Conservation (phyloP, 2,797 vertebrate species). For the Enteromius treurensis region DNA sequence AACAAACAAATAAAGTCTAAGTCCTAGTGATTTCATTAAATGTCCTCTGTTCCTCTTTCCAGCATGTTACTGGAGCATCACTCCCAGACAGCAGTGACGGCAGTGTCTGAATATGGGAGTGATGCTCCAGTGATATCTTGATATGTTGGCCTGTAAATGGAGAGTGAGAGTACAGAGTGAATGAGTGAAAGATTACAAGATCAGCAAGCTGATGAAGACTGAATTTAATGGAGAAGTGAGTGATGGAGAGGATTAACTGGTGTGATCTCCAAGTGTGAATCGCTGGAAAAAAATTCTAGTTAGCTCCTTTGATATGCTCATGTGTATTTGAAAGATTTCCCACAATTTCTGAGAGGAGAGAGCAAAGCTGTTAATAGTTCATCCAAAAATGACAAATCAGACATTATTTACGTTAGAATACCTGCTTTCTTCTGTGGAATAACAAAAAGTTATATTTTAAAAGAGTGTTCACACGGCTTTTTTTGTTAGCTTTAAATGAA, state of each 20-base stretch:
- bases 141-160: not conserved
- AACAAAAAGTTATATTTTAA: not conserved
- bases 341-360: not conserved
- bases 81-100: not conserved
- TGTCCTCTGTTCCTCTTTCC: not conserved
- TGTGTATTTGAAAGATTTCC: slow-evolving; percentile 7
- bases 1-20: slow-evolving; percentile 5
- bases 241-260: slow-evolving; percentile 42
- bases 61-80: not conserved
- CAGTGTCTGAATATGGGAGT: not conserved
- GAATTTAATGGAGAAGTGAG: slow-evolving; percentile 56
- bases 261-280: slow-evolving; percentile 11
- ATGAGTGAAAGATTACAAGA: slow-evolving; percentile 45
- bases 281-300: slow-evolving; percentile 30
- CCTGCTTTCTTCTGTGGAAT: not conserved
- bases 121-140: slow-evolving; percentile 1
- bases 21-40: not conserved
- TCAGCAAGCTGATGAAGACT: slow-evolving; percentile 19
- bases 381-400: not conserved
- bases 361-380: not conserved
- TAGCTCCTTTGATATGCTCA: slow-evolving; percentile 33
- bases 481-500: not conserved
- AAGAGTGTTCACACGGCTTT: not conserved
- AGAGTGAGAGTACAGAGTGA: slow-evolving; percentile 11
- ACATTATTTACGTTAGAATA: not conserved